Evolutionary conservation across 2,113 vertebrate species (phyloP).

Genomic region (Pao palembangensis): DNA sequence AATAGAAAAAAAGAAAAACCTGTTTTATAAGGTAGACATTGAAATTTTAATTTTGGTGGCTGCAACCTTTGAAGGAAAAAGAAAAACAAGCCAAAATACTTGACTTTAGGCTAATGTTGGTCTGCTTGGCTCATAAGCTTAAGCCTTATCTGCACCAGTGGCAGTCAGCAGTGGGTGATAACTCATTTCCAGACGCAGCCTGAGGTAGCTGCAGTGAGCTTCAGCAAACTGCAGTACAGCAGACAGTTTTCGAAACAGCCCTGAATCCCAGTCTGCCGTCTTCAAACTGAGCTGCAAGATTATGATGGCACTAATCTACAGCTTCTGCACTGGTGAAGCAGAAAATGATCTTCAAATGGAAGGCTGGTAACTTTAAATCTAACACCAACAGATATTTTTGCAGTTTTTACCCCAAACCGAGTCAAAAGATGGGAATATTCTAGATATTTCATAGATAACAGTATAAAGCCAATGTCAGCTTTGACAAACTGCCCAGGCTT

Average conservation of each 20-base stretch:
- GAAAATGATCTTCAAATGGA: background rate
- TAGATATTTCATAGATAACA: too few species aligned
- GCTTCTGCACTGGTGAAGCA: background rate
- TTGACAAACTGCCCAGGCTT: constrained; percentile 22
- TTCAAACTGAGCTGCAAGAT: background rate
- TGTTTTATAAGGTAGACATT: background rate
- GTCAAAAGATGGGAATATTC: too few species aligned
- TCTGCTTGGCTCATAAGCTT: constrained; percentile 3
- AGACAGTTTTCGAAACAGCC: constrained; percentile 8
- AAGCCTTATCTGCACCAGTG: constrained; percentile 35
- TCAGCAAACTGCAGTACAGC: constrained; percentile 15
- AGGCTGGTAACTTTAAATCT: constrained; percentile 12
- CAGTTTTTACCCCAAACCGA: too few species aligned
- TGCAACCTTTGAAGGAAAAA: constrained; percentile 9
- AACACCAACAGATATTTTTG: constrained; percentile 13
- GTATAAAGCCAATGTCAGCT: background rate
- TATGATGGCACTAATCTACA: background rate
- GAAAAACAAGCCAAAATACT: constrained; percentile 15
- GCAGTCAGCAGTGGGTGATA: constrained; percentile 35
- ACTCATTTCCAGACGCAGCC: constrained; percentile 39
- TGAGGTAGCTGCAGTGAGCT: constrained; percentile 31
- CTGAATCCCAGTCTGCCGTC: constrained; percentile 11
- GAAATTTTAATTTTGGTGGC: background rate
- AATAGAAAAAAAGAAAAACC: constrained; percentile 17
- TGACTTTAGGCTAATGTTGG: constrained; percentile 25